These are phyloP conservation scores for Cantharis rustica DNA, from an alignment of 2,888 invertebrate genomes.

Conservation along the genomic window DNA sequence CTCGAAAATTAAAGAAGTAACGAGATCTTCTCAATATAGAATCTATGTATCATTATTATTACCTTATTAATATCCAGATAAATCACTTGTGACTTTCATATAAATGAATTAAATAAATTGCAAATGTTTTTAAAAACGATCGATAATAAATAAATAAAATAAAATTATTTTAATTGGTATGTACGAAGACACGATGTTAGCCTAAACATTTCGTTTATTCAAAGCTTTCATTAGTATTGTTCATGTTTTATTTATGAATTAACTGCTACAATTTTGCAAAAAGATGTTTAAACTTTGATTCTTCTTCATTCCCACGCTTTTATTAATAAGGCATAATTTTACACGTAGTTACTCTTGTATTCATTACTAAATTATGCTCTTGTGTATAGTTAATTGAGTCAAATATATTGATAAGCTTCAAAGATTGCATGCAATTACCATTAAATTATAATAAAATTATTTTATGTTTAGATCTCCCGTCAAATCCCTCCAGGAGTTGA, in stretches of 20 bases:
- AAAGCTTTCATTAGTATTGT: background rate
- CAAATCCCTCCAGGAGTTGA: background rate
- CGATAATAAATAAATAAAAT: background rate
- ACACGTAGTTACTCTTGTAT: background rate
- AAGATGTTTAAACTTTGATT: background rate
- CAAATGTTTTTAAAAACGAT: background rate
- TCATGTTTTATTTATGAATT: background rate
- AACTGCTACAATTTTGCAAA: background rate
- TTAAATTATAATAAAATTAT: background rate
- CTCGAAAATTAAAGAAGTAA: background rate
- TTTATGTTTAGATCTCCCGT: background rate
- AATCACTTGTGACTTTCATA: background rate
- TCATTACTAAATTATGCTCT: background rate
- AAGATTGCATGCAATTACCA: background rate
- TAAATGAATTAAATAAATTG: background rate
- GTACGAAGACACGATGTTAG: too few relatives aligned
- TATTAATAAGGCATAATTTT: background rate
- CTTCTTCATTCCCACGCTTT: background rate
- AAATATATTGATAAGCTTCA: background rate
- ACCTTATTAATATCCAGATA: background rate
- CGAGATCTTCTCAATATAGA: background rate
- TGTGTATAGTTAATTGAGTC: background rate
- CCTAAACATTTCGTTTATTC: background rate
- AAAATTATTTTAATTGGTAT: too few relatives aligned
- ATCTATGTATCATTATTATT: background rate